Evolutionary conservation across 2,113 vertebrate genomes (phyloP), one percentile per base, ranked within the genome.

Genomic region (Carassius auratus): DNA sequence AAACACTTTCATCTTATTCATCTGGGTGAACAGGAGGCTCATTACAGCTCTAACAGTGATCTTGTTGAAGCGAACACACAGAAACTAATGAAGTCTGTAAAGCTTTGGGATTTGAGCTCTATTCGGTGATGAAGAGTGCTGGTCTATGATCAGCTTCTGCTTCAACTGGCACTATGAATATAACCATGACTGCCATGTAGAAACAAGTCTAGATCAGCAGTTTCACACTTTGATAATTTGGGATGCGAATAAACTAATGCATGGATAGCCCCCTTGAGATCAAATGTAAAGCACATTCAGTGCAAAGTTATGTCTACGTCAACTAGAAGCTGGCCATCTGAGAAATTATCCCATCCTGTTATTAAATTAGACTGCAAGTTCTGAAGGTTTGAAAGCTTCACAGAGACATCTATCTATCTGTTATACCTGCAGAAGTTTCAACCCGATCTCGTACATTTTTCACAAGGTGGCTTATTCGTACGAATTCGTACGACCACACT

Each of bases 1-100:
- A 4, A 36, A 42, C 71, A 26, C 62, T 79, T 89, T 85, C 52
- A 77, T 85, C 45, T 83, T 83, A 74, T 82, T 69, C 83, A 14
- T 59, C 57, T 57, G 78, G 85, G 87, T 77, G 26, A 30, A 78
- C 0, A 2, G 5, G 62, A 85, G 33, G 36, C 66, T 86, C 79
- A 85, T 87, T 89, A 83, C 5, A 79, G 13, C 62, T 3, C 73
- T 61, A n/a, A 42, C 17, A 10, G 36, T 71, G 23, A 82, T 84
- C 38, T 59, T 19, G 68, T 23, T 26, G 68, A 81, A 71, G 83
- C 2, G 57, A 68, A 61, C 48, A 84, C 48, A 84, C 48, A 71
- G 52, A 73, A 10, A 69, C 8, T 8, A 36, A 69, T 69, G 7
- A 69, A 69, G 33, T 59, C 55, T 33, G 3, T 69, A 1, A 69